Conservation (phyloP, 2,797 vertebrate genomes). For the Sebastes kiyomatsui region DNA sequence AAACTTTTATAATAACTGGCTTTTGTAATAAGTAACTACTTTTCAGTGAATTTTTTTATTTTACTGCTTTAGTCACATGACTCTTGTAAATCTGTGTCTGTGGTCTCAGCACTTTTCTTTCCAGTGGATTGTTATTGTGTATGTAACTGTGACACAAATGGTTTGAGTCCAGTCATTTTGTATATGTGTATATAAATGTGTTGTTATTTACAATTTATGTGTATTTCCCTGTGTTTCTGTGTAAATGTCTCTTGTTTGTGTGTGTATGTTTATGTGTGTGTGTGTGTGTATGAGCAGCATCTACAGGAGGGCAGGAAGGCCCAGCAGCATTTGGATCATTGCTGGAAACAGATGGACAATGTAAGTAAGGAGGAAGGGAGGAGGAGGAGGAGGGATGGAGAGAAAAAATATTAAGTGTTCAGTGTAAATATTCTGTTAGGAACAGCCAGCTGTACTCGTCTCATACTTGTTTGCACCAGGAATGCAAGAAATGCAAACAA, state of each 20-base stretch:
- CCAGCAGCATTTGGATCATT: conserved; percentile 96
- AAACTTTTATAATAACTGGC: not conserved
- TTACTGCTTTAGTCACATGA: conserved; percentile 11
- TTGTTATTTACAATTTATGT: conserved; percentile 26
- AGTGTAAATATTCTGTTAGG: conserved; percentile 47
- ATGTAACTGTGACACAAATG: not conserved
- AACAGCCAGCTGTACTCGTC: conserved; percentile 25
- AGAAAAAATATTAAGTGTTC: conserved; percentile 26
- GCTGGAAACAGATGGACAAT: conserved; percentile 99
- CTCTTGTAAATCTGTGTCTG: conserved; percentile 1
- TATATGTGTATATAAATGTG: conserved; percentile 17
- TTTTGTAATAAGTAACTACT: conserved; percentile 1
- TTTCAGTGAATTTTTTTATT: conserved; percentile 4
- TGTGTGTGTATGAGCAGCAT: conserved; percentile 82
- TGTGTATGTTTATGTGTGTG: conserved; percentile 41
- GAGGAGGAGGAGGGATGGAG: not conserved
- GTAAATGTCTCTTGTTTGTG: conserved; percentile 24
- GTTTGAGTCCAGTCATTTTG: conserved; percentile 1
- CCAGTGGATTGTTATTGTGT: not conserved
- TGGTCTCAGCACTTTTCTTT: conserved; percentile 4
- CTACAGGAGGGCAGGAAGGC: conserved; percentile 97
- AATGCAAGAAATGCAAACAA: conserved; percentile 44
- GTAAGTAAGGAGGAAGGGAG: conserved; percentile 82
- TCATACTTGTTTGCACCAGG: conserved; percentile 20
- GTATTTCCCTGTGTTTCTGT: conserved; percentile 27